phyloP scores from a whole-genome alignment of 1,140 invertebrate genomes.

The Ladona fulva region DNA sequence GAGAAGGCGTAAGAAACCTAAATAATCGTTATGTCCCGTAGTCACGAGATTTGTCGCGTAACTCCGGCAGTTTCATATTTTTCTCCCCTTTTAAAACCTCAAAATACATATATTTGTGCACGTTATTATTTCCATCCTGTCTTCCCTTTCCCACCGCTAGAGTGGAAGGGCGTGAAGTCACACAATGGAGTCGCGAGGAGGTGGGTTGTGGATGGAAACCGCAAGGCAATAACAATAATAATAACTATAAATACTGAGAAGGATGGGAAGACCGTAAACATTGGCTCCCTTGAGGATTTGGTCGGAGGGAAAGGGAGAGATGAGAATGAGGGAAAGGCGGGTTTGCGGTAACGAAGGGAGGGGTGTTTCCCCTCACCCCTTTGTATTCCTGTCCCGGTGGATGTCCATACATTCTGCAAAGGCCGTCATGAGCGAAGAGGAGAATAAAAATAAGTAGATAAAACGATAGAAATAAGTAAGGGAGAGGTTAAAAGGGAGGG shows the following conservation, averaged over 20 bases:
- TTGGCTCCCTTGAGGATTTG: neutral
- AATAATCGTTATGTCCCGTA: neutral
- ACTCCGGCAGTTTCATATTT: slow-evolving; percentile 1
- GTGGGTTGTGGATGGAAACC: neutral
- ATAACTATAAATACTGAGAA: neutral
- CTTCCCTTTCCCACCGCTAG: neutral
- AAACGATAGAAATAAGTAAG: no score
- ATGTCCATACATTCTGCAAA: no score
- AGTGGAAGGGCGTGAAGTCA: neutral
- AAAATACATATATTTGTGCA: neutral
- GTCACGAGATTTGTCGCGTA: slow-evolving; percentile 7
- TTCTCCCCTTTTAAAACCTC: neutral
- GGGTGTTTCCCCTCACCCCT: no score
- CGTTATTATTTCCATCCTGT: neutral
- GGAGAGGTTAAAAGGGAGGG: no score
- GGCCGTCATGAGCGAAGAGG: no score
- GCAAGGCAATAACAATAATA: slow-evolving; percentile 2
- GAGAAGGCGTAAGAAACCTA: neutral
- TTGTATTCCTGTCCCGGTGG: no score
- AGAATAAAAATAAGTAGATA: no score
- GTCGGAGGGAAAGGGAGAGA: neutral
- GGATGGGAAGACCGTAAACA: neutral
- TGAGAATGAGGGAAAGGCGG: neutral
- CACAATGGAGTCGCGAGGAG: neutral
- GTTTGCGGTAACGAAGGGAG: neutral